phyloP scores from a whole-genome alignment of 2,113 vertebrate species.

The Colius striatus region DNA sequence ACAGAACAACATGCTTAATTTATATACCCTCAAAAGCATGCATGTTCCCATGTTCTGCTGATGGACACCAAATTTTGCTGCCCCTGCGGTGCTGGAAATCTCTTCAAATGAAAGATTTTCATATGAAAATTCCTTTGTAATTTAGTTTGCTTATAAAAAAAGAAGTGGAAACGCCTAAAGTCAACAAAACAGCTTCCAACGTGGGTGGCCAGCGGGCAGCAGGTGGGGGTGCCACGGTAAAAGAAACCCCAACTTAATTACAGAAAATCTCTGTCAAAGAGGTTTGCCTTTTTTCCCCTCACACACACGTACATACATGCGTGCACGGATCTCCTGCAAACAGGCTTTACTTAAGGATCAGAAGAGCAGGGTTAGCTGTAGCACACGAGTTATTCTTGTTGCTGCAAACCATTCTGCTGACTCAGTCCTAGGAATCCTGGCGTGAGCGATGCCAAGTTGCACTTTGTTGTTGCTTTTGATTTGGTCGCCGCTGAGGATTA shows the following conservation, averaged over 20 bases:
- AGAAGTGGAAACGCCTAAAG: neutral
- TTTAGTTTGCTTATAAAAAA: neutral
- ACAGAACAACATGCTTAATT: neutral
- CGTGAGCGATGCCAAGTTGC: neutral
- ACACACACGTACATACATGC: neutral
- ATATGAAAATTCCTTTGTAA: neutral
- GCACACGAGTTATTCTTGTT: neutral
- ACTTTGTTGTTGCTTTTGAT: neutral
- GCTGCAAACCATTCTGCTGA: neutral
- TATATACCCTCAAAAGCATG: neutral
- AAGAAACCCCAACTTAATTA: constrained; percentile 35
- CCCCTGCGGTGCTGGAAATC: neutral
- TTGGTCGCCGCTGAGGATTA: neutral
- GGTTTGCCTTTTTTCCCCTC: neutral
- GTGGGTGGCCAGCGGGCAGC: constrained; percentile 48
- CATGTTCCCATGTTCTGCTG: neutral
- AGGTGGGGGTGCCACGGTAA: constrained; percentile 21
- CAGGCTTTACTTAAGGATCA: neutral
- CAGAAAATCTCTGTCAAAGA: neutral
- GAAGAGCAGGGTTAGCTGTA: neutral
- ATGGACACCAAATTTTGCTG: neutral
- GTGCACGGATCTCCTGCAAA: neutral
- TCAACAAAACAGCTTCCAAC: neutral
- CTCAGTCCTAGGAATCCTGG: neutral
- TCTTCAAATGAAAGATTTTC: neutral